A percentile compares a stretch with the other conserved stretches of the same genome.
These are phyloP conservation scores for Anguilla pacifica DNA, from an alignment of 2,797 vertebrate species.

Conservation along the genomic window DNA sequence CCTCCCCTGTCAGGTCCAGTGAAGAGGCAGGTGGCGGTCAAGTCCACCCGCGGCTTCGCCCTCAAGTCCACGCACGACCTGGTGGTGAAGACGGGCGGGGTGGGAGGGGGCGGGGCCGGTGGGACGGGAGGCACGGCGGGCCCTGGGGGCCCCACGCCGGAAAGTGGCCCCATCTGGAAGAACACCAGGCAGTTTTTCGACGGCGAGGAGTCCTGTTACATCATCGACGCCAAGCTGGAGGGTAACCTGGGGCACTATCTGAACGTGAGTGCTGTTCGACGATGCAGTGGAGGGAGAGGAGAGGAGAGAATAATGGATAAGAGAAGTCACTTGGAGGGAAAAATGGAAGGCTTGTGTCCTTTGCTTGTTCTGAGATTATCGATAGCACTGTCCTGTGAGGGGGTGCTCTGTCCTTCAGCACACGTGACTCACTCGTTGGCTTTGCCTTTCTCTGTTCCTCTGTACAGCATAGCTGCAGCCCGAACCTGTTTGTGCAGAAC, in stretches of 20 bases:
- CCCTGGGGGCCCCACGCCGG: constrained; percentile 71
- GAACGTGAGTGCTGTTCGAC: constrained; percentile 76
- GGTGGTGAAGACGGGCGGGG: constrained; percentile 82
- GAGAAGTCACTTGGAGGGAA: no score
- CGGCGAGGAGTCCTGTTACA: constrained; percentile 96
- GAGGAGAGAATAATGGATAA: neutral
- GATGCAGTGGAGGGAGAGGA: neutral
- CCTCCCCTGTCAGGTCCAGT: constrained; percentile 66
- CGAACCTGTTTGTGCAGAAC: constrained; percentile 98
- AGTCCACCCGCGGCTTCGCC: no score
- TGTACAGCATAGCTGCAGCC: constrained; percentile 94
- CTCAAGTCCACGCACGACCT: constrained; percentile 86
- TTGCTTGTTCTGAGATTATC: neutral
- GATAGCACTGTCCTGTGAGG: neutral
- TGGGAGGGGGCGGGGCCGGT: constrained; percentile 69
- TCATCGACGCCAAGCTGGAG: constrained; percentile 96
- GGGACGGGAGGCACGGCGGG: constrained; percentile 66
- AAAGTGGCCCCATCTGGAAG: constrained; percentile 65
- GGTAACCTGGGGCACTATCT: constrained; percentile 96
- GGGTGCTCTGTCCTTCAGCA: neutral
- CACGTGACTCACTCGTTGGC: neutral
- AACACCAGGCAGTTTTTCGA: constrained; percentile 93
- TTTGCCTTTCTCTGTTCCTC: neutral
- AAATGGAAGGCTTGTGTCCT: neutral
- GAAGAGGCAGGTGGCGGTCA: constrained; percentile 94